phyloP scores from a whole-genome alignment of 1,140 invertebrate genomes.

The Drosophila tristis region DNA sequence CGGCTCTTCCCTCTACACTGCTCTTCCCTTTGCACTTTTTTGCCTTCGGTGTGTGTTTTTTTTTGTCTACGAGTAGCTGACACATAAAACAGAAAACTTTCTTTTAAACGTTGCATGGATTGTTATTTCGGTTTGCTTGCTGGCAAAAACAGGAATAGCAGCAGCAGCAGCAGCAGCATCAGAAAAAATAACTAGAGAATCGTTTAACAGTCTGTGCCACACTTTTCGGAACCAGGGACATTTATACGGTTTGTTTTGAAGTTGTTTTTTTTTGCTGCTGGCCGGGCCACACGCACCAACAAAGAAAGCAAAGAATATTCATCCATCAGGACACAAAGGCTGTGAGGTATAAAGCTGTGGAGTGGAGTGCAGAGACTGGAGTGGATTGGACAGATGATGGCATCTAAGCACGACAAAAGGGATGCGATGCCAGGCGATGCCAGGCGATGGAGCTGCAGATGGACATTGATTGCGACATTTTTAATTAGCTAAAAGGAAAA shows the following conservation, averaged over 20 bases:
- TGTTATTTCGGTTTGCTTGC: conserved; percentile 55
- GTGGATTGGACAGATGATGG: conserved; percentile 2
- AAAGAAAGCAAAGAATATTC: conserved; percentile 3
- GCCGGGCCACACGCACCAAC: conserved; percentile 23
- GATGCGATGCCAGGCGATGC: no score
- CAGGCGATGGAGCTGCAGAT: no score
- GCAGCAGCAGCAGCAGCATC: conserved; percentile 38
- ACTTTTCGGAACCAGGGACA: conserved; percentile 56
- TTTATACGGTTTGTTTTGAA: conserved; percentile 77
- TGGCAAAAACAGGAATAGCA: conserved; percentile 35
- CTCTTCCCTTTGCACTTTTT: conserved; percentile 1
- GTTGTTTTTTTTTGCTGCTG: conserved; percentile 54
- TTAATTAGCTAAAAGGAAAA: no score
- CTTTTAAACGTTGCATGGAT: conserved; percentile 75
- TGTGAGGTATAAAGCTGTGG: background rate
- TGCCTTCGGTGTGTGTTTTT: no score
- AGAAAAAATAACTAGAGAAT: conserved; percentile 40
- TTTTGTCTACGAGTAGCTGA: background rate
- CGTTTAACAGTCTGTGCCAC: conserved; percentile 72
- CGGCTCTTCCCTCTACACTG: background rate
- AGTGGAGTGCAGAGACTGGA: background rate
- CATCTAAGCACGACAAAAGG: background rate
- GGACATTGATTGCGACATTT: no score
- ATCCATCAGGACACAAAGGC: conserved; percentile 22
- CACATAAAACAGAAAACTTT: conserved; percentile 72